Evolutionary conservation across 2,797 vertebrate genomes (phyloP), one percentile per base, ranked within the genome.

Genomic region (Lateolabrax maculatus): DNA sequence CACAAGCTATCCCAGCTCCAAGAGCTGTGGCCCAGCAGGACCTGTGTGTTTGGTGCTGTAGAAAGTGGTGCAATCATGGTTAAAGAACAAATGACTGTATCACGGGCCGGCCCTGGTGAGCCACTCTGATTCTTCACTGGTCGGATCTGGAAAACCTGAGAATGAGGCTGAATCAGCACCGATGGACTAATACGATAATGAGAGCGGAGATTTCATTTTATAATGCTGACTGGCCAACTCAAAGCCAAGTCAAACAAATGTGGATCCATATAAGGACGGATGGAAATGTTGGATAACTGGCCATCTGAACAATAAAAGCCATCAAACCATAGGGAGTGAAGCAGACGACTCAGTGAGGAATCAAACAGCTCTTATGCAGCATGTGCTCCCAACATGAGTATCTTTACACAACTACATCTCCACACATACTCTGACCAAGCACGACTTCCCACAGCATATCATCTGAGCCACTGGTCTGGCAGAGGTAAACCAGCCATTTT

Each of bases 401-500:
- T 89, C 85, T 85, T 71, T 68, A 79, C 70, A 75, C 79, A 77
- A 72, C 70, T 78, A 44, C 29, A 73, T 74, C 49, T 55, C 69
- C 53, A 61, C 77, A 81, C n/a, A 9, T 58, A 65, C 67, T 61
- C 43, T 56, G 67, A 68, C 79, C 68, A 39, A 64, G 60, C 60
- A 44, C n/a, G 7, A 66, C 82, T 91, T 91, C 91, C 89, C 90
- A 86, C 76, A 82, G 88, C 73, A 85, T 86, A 90, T 88, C 81
- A 89, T 93, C 88, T 76, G 80, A 87, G 83, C 82, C 77, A 31
- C 71, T 79, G 89, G 86, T 91, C 91, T 94, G 93, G 93, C 93
- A 93, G 48, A 83, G 70, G 73, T 79, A 91, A 94, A 92, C 90
- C 87, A 82, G 79, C 87, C 86, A 94, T 92, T 95, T 92, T 84